phyloP scores from a whole-genome alignment of 2,113 vertebrate species.

The Sterrhoptilus dennistouni region DNA sequence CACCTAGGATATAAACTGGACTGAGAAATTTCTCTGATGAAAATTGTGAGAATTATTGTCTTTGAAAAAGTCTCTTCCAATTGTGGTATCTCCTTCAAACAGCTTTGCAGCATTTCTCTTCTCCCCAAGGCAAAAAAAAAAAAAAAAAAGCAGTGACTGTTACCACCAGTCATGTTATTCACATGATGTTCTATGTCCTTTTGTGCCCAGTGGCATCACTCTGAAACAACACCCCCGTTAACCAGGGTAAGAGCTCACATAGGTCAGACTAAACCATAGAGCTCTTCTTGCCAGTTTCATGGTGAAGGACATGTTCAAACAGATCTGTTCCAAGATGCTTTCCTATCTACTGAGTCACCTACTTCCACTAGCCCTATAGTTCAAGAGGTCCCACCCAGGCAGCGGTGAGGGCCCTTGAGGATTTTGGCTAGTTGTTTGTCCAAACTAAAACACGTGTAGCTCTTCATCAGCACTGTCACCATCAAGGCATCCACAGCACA shows the following conservation, averaged over 20 bases:
- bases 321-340: neutral
- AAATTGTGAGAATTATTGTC: neutral
- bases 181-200: neutral
- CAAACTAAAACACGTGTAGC: fast-evolving
- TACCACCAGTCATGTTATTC: neutral
- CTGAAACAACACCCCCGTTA: neutral
- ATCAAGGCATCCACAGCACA: neutral
- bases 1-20: neutral
- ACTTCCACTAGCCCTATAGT: fast-evolving
- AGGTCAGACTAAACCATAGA: neutral
- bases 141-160: neutral
- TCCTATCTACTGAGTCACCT: no score
- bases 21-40: neutral
- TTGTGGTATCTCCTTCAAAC: neutral
- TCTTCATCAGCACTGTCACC: neutral
- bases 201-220: neutral
- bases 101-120: neutral
- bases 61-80: neutral
- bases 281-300: neutral
- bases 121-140: neutral
- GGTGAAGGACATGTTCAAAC: neutral
- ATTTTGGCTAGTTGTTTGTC: neutral
- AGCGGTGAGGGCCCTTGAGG: fast-evolving
- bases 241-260: neutral
- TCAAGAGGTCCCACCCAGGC: neutral